Conservation (phyloP, 2,888 invertebrate genomes). For the Harpalus rubripes region DNA sequence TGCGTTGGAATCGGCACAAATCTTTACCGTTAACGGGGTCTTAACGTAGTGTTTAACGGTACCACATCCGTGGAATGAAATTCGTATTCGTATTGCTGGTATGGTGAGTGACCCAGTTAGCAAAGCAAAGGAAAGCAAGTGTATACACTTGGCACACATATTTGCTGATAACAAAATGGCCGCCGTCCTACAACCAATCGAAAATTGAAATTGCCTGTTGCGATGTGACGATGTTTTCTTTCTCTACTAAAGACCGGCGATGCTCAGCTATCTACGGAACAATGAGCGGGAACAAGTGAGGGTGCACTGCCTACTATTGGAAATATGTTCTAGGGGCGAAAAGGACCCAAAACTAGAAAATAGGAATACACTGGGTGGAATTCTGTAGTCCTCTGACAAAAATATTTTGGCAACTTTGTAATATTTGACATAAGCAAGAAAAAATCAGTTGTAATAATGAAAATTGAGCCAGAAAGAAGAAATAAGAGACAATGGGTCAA, state of each 20-base stretch:
- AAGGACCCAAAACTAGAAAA: not conserved
- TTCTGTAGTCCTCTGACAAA: no score
- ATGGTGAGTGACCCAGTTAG: conserved; percentile 50
- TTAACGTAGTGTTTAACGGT: conserved; percentile 42
- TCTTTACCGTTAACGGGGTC: conserved; percentile 24
- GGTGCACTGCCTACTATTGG: not conserved
- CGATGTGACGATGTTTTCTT: conserved; percentile 17
- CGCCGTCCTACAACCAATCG: conserved; percentile 39
- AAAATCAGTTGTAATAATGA: not conserved
- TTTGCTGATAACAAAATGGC: conserved; percentile 60
- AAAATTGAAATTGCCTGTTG: conserved; percentile 38
- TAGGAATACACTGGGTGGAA: not conserved
- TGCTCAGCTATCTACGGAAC: not conserved
- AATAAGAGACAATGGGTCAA: no score
- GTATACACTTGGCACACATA: conserved; percentile 64
- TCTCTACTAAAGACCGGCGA: not conserved
- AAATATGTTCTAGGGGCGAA: not conserved
- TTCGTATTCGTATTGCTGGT: conserved; percentile 60
- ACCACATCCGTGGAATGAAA: conserved; percentile 48
- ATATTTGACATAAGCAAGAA: no score
- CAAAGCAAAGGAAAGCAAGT: conserved; percentile 61
- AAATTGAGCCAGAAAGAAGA: no score
- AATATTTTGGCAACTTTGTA: no score
- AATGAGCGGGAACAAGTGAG: not conserved
- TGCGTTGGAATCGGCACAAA: not conserved